These are phyloP conservation scores for Musca domestica DNA, from an alignment of 1,140 invertebrate genomes.

Conservation along the genomic window DNA sequence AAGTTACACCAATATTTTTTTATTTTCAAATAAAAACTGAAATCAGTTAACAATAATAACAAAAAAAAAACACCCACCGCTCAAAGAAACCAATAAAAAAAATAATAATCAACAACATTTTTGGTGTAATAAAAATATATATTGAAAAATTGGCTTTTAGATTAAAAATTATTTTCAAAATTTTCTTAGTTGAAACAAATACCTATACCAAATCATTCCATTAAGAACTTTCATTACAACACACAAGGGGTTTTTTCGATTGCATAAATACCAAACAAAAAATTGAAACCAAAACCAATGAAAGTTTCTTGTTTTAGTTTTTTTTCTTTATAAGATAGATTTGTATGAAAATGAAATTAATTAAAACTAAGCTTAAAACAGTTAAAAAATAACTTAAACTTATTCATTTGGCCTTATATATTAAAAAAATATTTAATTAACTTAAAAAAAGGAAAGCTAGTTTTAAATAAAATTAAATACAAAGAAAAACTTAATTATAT, in stretches of 20 bases:
- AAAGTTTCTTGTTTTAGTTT: not conserved
- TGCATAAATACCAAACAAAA: too few species aligned
- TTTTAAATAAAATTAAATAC: conserved; percentile 11
- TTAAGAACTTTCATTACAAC: conserved; percentile 14
- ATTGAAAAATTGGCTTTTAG: conserved; percentile 2
- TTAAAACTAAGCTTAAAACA: conserved; percentile 15
- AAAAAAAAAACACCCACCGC: conserved; percentile 10
- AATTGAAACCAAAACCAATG: conserved; percentile 2
- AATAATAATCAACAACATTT: not conserved
- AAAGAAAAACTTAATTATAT: conserved; percentile 7
- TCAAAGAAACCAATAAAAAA: conserved; percentile 1
- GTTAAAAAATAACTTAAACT: conserved; percentile 22
- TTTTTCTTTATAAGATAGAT: not conserved
- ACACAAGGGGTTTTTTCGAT: too few species aligned
- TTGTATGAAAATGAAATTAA: not conserved
- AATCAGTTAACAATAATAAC: not conserved
- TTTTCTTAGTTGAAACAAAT: not conserved
- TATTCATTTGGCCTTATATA: conserved; percentile 24
- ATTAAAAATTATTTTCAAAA: conserved; percentile 4
- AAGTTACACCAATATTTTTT: conserved; percentile 12
- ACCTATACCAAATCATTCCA: conserved; percentile 21
- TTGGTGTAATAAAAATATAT: conserved; percentile 9
- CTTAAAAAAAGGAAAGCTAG: not conserved
- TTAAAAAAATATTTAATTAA: conserved; percentile 12
- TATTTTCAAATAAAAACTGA: not conserved